Evolutionary conservation across 2,888 invertebrate genomes (phyloP), one percentile per base, ranked within the genome.

Genomic region (Cryptus viduatorius): DNA sequence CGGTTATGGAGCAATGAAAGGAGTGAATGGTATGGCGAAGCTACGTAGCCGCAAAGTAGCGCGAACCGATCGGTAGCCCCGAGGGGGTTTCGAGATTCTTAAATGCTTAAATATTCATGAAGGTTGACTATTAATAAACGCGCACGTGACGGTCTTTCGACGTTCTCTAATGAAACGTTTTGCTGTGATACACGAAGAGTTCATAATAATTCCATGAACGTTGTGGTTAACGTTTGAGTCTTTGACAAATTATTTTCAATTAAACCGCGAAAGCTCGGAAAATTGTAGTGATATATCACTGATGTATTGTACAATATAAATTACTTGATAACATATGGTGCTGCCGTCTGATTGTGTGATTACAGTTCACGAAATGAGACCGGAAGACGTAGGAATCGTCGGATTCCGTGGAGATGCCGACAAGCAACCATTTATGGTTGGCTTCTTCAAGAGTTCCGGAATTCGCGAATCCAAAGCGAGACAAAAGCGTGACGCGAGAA

Each of bases 341-440:
- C 65, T 64, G 53, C 79, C 77, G 76, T 72, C 79, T 84, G 81
- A 85, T 86, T 86, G 83, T 85, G 80, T 84, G 75, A 78, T 93
- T 93, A 86, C 88, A 96, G 97, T 96, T 84, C 96, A 97, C 85
- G 97, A 98, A 93, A 95, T 98, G 12, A 96, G 97, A 90, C 96
- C 98, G 0, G 97, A 98, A 92, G 97, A 98, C 89, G 96, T 98
- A 78, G 98, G 98, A 0, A 93, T 98, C 48, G 96, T 98, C 19
- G 97, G 97, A 87, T 95, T 96, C 4, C 96, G 96, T 86, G 97
- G 96, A 0, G 95, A 96, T 85, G 97, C 97, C 90, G 97, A 98
- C 86, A 97, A 96, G 89, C 98, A 98, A 92, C 98, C 98, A 0
- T 99, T 99, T 93, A 95, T 99, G 95, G 98, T 98, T 10, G 98